A percentile compares a stretch with the other conserved stretches of the same genome.
Evolutionary conservation across 2,888 invertebrate genomes (phyloP).

Genomic region (Lepidonotus clava): DNA sequence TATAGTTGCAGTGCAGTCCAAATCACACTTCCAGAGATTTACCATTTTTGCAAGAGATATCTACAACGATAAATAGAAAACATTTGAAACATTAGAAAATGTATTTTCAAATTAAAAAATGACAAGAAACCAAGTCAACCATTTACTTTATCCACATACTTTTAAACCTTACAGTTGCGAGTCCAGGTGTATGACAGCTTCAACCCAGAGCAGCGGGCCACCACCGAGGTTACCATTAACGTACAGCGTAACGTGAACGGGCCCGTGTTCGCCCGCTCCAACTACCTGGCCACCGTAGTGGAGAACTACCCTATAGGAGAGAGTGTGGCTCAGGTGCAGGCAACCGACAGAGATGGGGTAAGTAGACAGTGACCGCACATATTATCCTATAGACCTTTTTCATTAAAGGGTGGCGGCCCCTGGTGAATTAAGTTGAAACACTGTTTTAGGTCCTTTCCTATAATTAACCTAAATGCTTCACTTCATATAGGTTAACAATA

Average conservation of each 20-base stretch:
- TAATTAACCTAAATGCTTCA: too few species aligned
- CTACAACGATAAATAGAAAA: not conserved
- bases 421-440: too few species aligned
- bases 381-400: too few species aligned
- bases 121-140: too few species aligned
- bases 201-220: constrained; percentile 67
- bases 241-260: constrained; percentile 66
- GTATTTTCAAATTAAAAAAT: not conserved
- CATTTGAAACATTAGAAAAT: not conserved
- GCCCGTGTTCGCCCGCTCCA: constrained; percentile 60
- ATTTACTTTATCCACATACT: too few species aligned
- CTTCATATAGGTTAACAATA: too few species aligned
- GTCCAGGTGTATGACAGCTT: constrained; percentile 72
- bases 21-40: too few species aligned
- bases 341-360: constrained; percentile 62
- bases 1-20: too few species aligned
- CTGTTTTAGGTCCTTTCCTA: too few species aligned
- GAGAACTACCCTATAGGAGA: constrained; percentile 64
- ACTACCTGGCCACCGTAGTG: constrained; percentile 58
- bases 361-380: too few species aligned
- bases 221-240: constrained; percentile 69
- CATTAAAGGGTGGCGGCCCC: too few species aligned
- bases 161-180: constrained; percentile 70
- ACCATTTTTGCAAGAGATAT: not conserved
- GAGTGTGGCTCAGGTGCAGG: constrained; percentile 57